phyloP scores from a whole-genome alignment of 2,888 invertebrate species.

The Apotomis betuletana region DNA sequence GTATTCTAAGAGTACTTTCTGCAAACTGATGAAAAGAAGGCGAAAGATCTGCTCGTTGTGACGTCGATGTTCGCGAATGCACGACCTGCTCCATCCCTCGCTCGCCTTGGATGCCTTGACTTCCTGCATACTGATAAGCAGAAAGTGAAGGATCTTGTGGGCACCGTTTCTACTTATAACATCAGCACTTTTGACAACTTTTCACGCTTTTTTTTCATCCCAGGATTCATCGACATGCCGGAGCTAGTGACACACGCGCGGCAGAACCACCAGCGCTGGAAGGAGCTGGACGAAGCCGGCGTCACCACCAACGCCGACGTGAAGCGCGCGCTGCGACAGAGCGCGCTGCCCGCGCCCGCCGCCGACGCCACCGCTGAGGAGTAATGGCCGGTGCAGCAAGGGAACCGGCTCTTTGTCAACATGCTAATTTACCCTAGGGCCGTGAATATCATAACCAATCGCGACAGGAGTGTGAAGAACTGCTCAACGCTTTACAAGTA shows the following conservation, averaged over 20 bases:
- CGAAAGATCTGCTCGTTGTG: conserved; percentile 94
- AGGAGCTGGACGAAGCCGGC: conserved; percentile 90
- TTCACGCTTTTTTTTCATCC: conserved; percentile 46
- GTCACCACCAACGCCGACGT: conserved; percentile 89
- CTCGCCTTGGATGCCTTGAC: conserved; percentile 72
- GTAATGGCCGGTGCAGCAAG: conserved; percentile 43
- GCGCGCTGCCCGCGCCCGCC: conserved; percentile 46
- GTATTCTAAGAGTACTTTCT: conserved; percentile 91
- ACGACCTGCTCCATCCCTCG: conserved; percentile 97
- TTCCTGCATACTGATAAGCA: too few species aligned
- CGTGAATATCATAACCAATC: not conserved
- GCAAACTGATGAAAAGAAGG: conserved; percentile 98
- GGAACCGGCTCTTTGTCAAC: not conserved
- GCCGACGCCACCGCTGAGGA: conserved; percentile 64
- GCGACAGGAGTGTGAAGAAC: too few species aligned
- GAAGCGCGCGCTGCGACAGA: conserved; percentile 65
- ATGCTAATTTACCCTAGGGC: not conserved
- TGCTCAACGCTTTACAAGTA: too few species aligned
- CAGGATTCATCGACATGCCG: conserved; percentile 96
- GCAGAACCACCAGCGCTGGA: conserved; percentile 95
- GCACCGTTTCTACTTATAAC: too few species aligned
- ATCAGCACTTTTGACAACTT: too few species aligned
- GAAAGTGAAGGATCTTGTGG: too few species aligned
- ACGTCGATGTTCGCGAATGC: conserved; percentile 99
- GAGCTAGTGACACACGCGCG: conserved; percentile 93